Conservation (phyloP, 2,113 vertebrate species). For the Strix aluco region DNA sequence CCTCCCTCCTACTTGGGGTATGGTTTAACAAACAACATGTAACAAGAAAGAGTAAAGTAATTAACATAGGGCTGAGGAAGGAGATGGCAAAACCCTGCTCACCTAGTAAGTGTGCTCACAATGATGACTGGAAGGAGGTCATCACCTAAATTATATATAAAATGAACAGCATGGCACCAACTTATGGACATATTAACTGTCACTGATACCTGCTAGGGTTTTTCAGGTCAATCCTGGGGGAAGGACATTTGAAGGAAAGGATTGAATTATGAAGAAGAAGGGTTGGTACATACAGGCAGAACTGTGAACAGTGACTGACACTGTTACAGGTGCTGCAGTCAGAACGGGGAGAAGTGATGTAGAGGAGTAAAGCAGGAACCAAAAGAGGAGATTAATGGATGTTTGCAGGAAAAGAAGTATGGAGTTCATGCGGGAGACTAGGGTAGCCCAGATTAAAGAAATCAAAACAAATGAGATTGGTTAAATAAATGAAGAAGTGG, state of each 20-base stretch:
- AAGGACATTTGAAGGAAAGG: background rate
- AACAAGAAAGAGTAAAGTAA: background rate
- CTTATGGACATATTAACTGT: background rate
- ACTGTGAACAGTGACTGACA: background rate
- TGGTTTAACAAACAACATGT: background rate
- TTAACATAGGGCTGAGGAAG: background rate
- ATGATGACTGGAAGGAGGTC: background rate
- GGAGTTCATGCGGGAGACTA: background rate
- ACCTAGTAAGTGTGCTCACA: background rate
- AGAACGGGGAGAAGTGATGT: background rate
- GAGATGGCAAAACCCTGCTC: background rate
- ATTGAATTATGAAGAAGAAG: background rate
- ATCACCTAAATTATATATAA: background rate
- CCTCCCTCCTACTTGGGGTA: background rate
- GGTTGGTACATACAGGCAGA: background rate
- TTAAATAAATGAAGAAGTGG: background rate
- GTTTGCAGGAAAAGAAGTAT: background rate
- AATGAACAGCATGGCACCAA: background rate
- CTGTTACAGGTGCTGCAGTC: background rate
- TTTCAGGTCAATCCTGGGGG: background rate
- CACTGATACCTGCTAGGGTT: background rate
- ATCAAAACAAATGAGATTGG: background rate
- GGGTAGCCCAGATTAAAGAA: background rate
- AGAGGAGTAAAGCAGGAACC: fast-evolving
- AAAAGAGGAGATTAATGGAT: background rate